These are phyloP conservation scores for Dissostichus mawsoni DNA, from an alignment of 2,113 vertebrate genomes.

Conservation along the genomic window DNA sequence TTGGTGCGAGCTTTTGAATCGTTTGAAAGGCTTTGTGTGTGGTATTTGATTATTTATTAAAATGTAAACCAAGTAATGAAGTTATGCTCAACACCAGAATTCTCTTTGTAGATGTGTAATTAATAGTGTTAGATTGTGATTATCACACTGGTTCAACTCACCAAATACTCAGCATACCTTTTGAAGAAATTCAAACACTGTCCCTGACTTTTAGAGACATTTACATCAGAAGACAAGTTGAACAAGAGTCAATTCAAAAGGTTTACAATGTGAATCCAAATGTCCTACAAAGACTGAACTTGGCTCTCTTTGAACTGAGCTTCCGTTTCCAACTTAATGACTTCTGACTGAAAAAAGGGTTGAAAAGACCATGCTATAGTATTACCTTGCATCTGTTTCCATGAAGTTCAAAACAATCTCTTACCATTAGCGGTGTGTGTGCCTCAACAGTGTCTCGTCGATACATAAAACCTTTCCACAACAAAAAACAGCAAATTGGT, in stretches of 20 bases:
- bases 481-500: constrained; percentile 26
- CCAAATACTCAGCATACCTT: background rate
- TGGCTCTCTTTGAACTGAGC: constrained; percentile 1
- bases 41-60: constrained; percentile 12
- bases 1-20: background rate
- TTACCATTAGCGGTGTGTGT: constrained; percentile 9
- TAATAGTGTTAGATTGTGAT: background rate
- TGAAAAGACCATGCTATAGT: background rate
- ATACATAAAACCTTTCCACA: constrained; percentile 17
- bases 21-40: background rate
- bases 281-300: constrained; percentile 23
- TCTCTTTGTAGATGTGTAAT: constrained; percentile 3
- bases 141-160: background rate
- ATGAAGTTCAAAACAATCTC: constrained; percentile 2
- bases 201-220: constrained; percentile 1
- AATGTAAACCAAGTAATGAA: background rate
- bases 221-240: constrained; percentile 35
- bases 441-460: constrained; percentile 2
- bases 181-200: constrained; percentile 10
- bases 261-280: constrained; percentile 28
- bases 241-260: constrained; percentile 20
- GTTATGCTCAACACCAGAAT: constrained; percentile 9
- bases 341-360: constrained; percentile 24
- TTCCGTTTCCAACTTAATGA: background rate
- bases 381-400: constrained; percentile 3